These are phyloP conservation scores for Scomber japonicus DNA, from an alignment of 2,113 vertebrate species.

Conservation along the genomic window DNA sequence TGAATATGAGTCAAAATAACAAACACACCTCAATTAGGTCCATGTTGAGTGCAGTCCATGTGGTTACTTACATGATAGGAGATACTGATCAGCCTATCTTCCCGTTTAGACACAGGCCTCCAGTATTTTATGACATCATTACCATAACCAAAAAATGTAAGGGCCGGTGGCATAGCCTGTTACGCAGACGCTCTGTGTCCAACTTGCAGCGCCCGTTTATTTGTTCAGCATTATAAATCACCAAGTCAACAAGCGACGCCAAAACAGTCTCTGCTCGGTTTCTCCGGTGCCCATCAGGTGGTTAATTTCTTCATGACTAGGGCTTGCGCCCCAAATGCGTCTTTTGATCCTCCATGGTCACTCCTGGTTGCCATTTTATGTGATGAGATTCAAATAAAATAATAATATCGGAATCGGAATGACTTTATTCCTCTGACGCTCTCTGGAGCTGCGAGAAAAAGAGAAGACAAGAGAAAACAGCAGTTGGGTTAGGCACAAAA, in stretches of 20 bases:
- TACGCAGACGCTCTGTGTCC: conserved; percentile 61
- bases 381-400: conserved; percentile 23
- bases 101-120: conserved; percentile 40
- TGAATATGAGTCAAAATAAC: conserved; percentile 38
- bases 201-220: conserved; percentile 70
- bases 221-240: conserved; percentile 66
- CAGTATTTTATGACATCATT: conserved; percentile 75
- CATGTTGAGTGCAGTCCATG: conserved; percentile 51
- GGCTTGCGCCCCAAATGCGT: conserved; percentile 57
- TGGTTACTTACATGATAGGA: conserved; percentile 55
- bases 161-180: conserved; percentile 63
- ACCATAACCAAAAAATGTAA: conserved; percentile 35
- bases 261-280: conserved; percentile 42
- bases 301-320: conserved; percentile 57
- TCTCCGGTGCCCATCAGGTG: conserved; percentile 78
- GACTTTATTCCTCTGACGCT: conserved; percentile 73
- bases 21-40: conserved; percentile 54
- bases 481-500: conserved; percentile 36
- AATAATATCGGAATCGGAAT: conserved; percentile 36
- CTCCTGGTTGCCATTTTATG: conserved; percentile 79
- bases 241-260: conserved; percentile 64
- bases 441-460: conserved; percentile 71
- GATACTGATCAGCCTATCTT: conserved; percentile 19
- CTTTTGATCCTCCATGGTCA: conserved; percentile 67
- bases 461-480: conserved; percentile 47